phyloP scores from a whole-genome alignment of 2,797 vertebrate genomes.

The Tenualosa thibaudeaui region DNA sequence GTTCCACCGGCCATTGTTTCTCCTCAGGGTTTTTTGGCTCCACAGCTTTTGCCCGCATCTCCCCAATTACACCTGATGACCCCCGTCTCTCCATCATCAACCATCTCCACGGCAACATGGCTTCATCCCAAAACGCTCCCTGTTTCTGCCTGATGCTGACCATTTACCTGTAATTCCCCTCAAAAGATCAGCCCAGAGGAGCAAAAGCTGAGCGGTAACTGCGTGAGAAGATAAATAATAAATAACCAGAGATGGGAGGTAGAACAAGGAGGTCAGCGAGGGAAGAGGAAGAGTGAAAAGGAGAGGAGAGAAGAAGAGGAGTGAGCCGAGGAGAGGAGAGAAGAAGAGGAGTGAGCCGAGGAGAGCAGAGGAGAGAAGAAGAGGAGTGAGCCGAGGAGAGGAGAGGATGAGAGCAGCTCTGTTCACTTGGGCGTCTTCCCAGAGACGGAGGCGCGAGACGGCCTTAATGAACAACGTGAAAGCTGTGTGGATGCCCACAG shows the following conservation, averaged over 20 bases:
- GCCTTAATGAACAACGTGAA: constrained; percentile 48
- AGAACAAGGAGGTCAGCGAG: no score
- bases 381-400: neutral
- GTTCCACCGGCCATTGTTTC: neutral
- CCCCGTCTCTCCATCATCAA: neutral
- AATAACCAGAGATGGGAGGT: neutral
- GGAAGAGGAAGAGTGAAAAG: no score
- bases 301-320: neutral
- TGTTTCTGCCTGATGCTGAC: neutral
- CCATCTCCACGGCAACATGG: constrained; percentile 17
- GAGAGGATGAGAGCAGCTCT: neutral
- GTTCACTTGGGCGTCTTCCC: constrained; percentile 2
- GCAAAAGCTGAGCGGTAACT: neutral
- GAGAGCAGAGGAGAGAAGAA: neutral
- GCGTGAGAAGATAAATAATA: neutral
- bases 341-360: neutral
- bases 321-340: neutral
- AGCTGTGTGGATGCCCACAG: constrained; percentile 53
- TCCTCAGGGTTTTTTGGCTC: constrained; percentile 32
- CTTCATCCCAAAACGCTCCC: neutral
- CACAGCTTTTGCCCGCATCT: constrained; percentile 52
- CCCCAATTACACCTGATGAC: constrained; percentile 51
- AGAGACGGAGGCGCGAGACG: constrained; percentile 49
- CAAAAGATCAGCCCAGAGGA: neutral
- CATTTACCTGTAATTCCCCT: neutral